Percentiles rank a stretch among this genome's conserved stretches.
Conservation (phyloP, 1,140 invertebrate genomes). For the Rhopalosiphum padi region DNA sequence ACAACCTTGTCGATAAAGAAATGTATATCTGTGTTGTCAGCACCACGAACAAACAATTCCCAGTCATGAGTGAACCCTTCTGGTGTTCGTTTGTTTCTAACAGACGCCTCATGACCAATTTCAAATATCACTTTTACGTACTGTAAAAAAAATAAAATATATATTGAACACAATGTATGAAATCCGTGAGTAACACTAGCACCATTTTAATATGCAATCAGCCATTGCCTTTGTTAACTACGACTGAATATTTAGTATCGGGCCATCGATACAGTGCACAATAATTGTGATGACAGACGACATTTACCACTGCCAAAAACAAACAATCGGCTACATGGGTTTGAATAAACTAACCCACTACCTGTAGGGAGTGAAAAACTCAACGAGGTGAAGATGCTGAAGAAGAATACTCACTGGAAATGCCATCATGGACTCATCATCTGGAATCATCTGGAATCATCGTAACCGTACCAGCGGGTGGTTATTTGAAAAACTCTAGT, state of each 20-base stretch:
- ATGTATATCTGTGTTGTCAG: constrained; percentile 83
- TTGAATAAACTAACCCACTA: background rate
- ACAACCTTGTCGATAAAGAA: constrained; percentile 95
- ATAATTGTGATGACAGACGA: background rate
- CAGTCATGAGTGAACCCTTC: constrained; percentile 97
- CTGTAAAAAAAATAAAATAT: constrained; percentile 57
- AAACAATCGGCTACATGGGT: background rate
- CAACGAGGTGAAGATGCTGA: background rate
- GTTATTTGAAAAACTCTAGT: background rate
- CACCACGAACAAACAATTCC: constrained; percentile 93
- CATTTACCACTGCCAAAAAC: background rate
- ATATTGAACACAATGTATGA: background rate
- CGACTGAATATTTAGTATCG: background rate
- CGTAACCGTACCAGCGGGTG: background rate
- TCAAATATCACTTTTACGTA: constrained; percentile 84
- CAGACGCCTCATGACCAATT: constrained; percentile 86
- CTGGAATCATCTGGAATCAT: constrained; percentile 40
- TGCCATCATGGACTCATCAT: constrained; percentile 54
- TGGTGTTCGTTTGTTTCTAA: constrained; percentile 78
- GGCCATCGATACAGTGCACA: background rate
- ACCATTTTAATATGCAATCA: background rate
- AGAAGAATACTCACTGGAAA: constrained; percentile 46
- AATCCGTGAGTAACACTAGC: background rate
- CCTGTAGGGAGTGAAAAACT: background rate
- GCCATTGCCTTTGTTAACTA: background rate